Evolutionary conservation across 2,797 vertebrate species (phyloP).

Genomic region (Platyrinchus mystaceus): DNA sequence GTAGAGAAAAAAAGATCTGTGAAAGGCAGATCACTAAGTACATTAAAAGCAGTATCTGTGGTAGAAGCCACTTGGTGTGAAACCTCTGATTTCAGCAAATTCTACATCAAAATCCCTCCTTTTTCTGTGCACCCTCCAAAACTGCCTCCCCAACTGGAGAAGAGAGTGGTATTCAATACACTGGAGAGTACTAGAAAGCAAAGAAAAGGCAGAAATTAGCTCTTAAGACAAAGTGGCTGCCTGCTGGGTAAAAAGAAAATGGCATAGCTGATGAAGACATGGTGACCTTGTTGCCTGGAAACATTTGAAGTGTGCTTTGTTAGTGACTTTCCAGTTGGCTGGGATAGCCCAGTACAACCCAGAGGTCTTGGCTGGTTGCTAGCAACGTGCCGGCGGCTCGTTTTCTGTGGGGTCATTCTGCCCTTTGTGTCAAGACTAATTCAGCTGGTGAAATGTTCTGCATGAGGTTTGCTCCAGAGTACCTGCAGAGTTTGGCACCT

Average conservation of each 20-base stretch:
- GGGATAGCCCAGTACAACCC: background rate
- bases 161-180: background rate
- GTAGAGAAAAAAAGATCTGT: background rate
- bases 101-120: background rate
- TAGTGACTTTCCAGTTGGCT: background rate
- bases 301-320: constrained; percentile 17
- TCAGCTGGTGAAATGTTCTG: background rate
- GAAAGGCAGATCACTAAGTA: background rate
- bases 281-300: constrained; percentile 32
- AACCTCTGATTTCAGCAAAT: background rate
- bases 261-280: background rate
- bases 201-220: constrained; percentile 17
- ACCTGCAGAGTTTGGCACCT: background rate
- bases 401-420: background rate
- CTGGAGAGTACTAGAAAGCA: background rate
- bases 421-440: background rate
- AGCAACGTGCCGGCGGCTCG: fast-evolving
- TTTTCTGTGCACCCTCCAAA: background rate
- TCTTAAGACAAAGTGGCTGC: background rate
- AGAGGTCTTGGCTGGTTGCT: background rate
- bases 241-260: background rate
- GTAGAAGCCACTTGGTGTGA: background rate
- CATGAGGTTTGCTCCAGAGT: background rate
- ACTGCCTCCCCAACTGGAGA: background rate
- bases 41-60: background rate